These are phyloP conservation scores for Labeo catla DNA, from an alignment of 2,113 vertebrate species.

Conservation along the genomic window DNA sequence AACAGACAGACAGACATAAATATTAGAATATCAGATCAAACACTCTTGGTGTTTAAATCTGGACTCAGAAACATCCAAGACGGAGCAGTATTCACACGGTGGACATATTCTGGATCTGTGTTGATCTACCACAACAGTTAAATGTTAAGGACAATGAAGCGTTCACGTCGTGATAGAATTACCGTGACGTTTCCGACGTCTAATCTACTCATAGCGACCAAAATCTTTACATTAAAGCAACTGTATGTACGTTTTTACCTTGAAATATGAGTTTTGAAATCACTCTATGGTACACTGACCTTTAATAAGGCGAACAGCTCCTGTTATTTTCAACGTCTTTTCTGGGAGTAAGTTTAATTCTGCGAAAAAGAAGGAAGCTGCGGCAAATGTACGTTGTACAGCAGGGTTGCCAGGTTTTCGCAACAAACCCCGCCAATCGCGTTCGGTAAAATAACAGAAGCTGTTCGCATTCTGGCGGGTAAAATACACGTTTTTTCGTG, in stretches of 20 bases:
- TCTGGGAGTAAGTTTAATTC: too few species aligned
- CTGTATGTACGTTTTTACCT: neutral
- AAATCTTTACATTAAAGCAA: neutral
- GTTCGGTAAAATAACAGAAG: too few species aligned
- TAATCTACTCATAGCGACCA: neutral
- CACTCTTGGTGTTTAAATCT: slow-evolving; percentile 14
- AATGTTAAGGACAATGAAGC: neutral
- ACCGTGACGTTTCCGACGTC: neutral
- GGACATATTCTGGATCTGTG: slow-evolving; percentile 15
- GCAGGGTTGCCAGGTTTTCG: too few species aligned
- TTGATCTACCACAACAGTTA: neutral
- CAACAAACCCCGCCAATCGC: too few species aligned
- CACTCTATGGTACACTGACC: neutral
- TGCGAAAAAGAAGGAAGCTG: too few species aligned
- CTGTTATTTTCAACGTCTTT: neutral
- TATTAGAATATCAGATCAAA: slow-evolving; percentile 23
- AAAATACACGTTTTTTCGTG: too few species aligned
- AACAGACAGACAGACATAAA: slow-evolving; percentile 58
- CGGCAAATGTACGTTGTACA: too few species aligned
- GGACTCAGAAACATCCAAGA: slow-evolving; percentile 8
- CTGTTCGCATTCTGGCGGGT: too few species aligned
- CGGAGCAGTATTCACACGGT: neutral
- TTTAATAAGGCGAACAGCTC: neutral
- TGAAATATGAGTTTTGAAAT: neutral
- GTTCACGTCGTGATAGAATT: neutral